Base-by-base conservation (phyloP, 2,888 invertebrate species). In the Drosophila dives region DNA sequence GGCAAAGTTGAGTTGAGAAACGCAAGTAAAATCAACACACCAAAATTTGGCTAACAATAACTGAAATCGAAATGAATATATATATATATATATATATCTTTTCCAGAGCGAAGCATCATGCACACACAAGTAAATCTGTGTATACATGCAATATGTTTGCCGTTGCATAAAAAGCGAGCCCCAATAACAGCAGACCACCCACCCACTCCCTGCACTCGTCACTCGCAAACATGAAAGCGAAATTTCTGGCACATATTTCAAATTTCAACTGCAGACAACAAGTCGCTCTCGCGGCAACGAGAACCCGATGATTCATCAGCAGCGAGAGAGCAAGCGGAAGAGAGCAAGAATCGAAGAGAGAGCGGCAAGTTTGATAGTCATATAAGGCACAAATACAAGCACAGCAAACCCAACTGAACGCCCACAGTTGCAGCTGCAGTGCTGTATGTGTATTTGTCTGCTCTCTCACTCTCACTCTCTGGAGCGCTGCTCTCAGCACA, bases 181-280 rank as follows among this genome's bases (percentile, higher is more conserved):
- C 36, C 53, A 45, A 17, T 49, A 23, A 50, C 29, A 36, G 17
- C 50, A 23, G 4, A 15, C 20, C 45, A 45, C 15, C 45, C 45
- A 54, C 20, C 29, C 23, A 34, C 51, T 55, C 55, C 50, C 29
- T 36, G 23, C 53, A 34, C 53, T 50, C 33, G 34, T 60, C 66
- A 63, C 55, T 67, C 64, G 64, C 69, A 72, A 81, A 86, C 77
- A 83, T 86, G 91, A 89, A 89, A 89, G 89, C 82, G 89, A 89
- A 89, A 89, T 89, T 90, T 90, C 89, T 90, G 86, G 86, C 89
- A 89, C 80, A 83, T 80, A 78, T 89, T 90, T 83, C 64, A 69
- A 75, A 67, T 74, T 73, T 62, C 66, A 75, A 80, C 66, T 75
- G 81, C 78, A 89, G 89, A 86, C 90, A 88, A 80, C 69, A 61